A percentile compares a stretch with the other conserved stretches of the same genome.
Evolutionary conservation across 2,888 invertebrate genomes (phyloP).

Genomic region (Pammene aurita): DNA sequence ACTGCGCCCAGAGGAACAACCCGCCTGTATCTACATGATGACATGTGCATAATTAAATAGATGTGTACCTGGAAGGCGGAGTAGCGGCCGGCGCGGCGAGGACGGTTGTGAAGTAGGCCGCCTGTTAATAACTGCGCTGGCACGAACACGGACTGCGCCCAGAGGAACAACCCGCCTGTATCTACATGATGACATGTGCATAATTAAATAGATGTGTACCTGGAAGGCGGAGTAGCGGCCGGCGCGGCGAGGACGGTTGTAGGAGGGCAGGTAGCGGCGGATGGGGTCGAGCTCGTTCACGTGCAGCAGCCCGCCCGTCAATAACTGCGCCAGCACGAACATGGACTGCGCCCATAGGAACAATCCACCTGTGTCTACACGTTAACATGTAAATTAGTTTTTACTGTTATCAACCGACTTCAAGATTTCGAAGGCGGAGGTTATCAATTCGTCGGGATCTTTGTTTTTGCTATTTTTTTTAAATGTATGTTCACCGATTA

Average conservation of each 20-base stretch:
- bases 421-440: too few relatives aligned
- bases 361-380: constrained; percentile 82
- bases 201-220: too few relatives aligned
- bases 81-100: constrained; percentile 95
- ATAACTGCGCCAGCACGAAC: constrained; percentile 95
- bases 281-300: constrained; percentile 98
- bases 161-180: constrained; percentile 89
- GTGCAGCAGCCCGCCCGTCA: constrained; percentile 94
- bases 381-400: neutral
- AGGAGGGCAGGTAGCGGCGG: constrained; percentile 96
- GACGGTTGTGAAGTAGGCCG: constrained; percentile 95
- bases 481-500: too few relatives aligned
- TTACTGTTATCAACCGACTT: too few relatives aligned
- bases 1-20: constrained; percentile 96
- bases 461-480: too few relatives aligned
- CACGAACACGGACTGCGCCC: constrained; percentile 98
- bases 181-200: constrained; percentile 52
- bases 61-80: constrained; percentile 99
- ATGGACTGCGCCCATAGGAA: constrained; percentile 98
- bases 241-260: constrained; percentile 95
- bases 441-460: too few relatives aligned
- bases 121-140: constrained; percentile 96
- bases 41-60: too few relatives aligned
- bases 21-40: constrained; percentile 77
- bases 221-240: constrained; percentile 99